Evolutionary conservation across 2,797 vertebrate species (phyloP).

Genomic region (Hyperoplus immaculatus): DNA sequence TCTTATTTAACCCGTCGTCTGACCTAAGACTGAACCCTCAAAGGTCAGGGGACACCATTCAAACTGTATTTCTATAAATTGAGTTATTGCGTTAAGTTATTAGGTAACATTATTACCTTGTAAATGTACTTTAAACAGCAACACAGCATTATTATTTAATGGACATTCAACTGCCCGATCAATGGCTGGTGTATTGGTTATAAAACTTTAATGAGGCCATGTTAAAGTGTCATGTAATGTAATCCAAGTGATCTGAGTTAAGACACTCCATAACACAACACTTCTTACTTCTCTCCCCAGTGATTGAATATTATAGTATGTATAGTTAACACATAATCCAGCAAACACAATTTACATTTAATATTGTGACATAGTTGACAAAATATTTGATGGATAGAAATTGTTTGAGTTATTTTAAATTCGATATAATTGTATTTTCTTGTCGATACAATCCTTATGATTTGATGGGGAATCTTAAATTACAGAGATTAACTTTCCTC

Average conservation of each 20-base stretch:
- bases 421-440: background rate
- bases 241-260: constrained; percentile 2
- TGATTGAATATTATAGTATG: too few relatives aligned
- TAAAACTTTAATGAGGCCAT: constrained; percentile 7
- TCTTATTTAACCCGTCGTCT: constrained; percentile 23
- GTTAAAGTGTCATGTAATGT: background rate
- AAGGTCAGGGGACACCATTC: background rate
- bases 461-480: background rate
- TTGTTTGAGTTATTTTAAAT: background rate
- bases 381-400: background rate
- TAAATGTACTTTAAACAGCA: background rate
- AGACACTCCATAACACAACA: background rate
- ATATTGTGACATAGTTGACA: background rate
- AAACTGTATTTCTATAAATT: background rate
- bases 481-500: background rate
- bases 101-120: background rate
- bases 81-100: background rate
- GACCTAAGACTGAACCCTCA: background rate
- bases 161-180: background rate
- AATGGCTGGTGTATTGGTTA: background rate
- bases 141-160: background rate
- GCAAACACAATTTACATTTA: background rate
- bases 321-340: constrained; percentile 1
- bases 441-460: background rate
- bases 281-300: background rate